phyloP scores from a whole-genome alignment of 2,113 vertebrate genomes.

The Daphoenositta chrysoptera region DNA sequence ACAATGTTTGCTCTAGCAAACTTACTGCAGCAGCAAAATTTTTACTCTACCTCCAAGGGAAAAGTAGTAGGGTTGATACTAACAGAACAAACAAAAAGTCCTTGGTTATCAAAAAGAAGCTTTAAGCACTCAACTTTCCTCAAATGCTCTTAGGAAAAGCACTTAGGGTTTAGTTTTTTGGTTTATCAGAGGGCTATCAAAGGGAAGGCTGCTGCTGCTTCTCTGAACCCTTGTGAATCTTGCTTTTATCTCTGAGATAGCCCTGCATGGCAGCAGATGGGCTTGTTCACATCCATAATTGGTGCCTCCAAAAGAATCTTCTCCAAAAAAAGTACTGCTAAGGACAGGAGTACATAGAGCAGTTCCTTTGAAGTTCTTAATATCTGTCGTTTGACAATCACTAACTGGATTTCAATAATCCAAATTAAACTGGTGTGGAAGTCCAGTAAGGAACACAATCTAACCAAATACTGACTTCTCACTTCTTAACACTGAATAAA shows the following conservation, averaged over 20 bases:
- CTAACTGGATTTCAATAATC: neutral
- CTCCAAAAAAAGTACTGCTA: neutral
- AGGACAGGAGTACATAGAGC: neutral
- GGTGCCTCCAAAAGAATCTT: neutral
- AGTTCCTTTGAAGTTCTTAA: neutral
- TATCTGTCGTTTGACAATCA: neutral
- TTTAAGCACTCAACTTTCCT: neutral
- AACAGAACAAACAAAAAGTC: neutral
- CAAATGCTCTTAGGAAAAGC: neutral
- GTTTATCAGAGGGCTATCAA: neutral
- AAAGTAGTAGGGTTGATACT: neutral
- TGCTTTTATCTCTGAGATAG: neutral
- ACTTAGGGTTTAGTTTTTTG: neutral
- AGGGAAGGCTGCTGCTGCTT: neutral
- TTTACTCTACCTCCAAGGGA: neutral
- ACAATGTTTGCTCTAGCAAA: neutral
- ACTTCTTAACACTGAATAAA: neutral
- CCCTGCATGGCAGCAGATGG: neutral
- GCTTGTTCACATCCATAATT: neutral
- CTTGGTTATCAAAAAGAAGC: neutral
- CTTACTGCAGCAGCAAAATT: neutral
- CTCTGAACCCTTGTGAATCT: neutral
- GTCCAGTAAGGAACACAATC: neutral
- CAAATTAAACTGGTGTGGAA: neutral
- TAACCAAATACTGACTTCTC: neutral